Conservation (phyloP, 2,113 vertebrate genomes). For the Triplophysa tibetana region DNA sequence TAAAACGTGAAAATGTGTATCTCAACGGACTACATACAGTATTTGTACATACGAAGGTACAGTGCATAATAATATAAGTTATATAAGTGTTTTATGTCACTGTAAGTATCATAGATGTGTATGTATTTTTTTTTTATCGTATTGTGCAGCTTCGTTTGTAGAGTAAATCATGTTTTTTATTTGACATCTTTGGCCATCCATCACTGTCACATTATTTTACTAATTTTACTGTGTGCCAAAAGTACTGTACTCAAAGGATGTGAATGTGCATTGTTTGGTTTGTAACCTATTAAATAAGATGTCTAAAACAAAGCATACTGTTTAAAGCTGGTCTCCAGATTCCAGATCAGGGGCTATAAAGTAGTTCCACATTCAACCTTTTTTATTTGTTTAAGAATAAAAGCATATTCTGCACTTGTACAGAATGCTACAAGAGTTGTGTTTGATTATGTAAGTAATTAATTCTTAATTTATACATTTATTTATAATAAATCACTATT, state of each 20-base stretch:
- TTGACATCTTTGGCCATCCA: slow-evolving; percentile 53
- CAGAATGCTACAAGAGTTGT: background rate
- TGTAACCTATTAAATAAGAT: slow-evolving; percentile 91
- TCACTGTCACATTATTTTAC: slow-evolving; percentile 86
- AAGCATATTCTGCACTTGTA: background rate
- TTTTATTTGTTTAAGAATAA: background rate
- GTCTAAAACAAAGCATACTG: slow-evolving; percentile 67
- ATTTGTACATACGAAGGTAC: slow-evolving; percentile 62
- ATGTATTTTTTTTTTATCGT: slow-evolving; percentile 63
- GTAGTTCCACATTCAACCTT: background rate
- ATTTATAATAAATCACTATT: background rate
- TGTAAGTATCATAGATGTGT: slow-evolving; percentile 55
- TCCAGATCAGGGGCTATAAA: background rate
- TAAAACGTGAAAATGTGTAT: slow-evolving; percentile 80
- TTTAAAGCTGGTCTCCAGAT: background rate
- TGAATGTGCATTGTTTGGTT: slow-evolving; percentile 93
- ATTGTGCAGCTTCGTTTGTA: slow-evolving; percentile 87
- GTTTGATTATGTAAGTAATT: background rate
- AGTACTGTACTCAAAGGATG: slow-evolving; percentile 98
- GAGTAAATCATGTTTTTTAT: slow-evolving; percentile 68
- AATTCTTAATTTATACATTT: background rate
- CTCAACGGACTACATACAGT: slow-evolving; percentile 71
- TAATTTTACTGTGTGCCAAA: slow-evolving; percentile 90
- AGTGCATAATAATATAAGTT: slow-evolving; percentile 60
- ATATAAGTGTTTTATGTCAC: slow-evolving; percentile 56